Conservation (phyloP, 2,888 invertebrate species). For the Euspilapteryx auroguttella region DNA sequence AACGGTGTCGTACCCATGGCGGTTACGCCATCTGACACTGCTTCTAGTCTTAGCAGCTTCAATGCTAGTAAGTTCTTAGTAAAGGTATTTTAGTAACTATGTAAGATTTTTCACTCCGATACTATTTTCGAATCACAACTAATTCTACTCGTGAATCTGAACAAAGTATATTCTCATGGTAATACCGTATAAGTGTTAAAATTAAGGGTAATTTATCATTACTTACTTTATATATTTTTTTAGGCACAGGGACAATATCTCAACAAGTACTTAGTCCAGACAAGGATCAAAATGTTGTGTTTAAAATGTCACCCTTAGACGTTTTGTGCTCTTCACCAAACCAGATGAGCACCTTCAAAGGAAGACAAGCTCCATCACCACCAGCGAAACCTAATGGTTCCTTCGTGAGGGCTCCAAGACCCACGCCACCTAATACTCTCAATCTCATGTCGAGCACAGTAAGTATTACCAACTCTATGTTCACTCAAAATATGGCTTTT, state of each 20-base stretch:
- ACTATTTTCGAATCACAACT: too few species aligned
- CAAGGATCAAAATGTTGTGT: constrained; percentile 67
- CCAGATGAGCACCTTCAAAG: constrained; percentile 71
- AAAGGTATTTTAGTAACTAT: too few species aligned
- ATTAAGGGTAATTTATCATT: too few species aligned
- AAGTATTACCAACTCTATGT: too few species aligned
- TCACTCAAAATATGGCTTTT: too few species aligned
- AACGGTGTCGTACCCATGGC: constrained; percentile 46
- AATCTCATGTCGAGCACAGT: constrained; percentile 69
- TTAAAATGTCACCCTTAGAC: constrained; percentile 75
- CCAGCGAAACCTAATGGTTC: constrained; percentile 44
- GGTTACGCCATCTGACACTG: constrained; percentile 65
- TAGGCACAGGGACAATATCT: constrained; percentile 40
- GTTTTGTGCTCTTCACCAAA: constrained; percentile 49
- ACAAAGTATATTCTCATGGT: too few species aligned
- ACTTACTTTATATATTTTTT: too few species aligned
- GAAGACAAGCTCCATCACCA: constrained; percentile 58
- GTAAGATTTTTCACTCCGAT: too few species aligned
- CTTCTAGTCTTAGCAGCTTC: constrained; percentile 77
- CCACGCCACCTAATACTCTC: constrained; percentile 81
- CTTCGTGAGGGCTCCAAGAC: constrained; percentile 67
- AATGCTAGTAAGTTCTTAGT: constrained; percentile 59
- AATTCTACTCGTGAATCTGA: too few species aligned
- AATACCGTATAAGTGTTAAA: too few species aligned
- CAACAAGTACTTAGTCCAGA: constrained; percentile 37